phyloP scores from a whole-genome alignment of 2,888 invertebrate species.

The Ichneumoninae sp. region DNA sequence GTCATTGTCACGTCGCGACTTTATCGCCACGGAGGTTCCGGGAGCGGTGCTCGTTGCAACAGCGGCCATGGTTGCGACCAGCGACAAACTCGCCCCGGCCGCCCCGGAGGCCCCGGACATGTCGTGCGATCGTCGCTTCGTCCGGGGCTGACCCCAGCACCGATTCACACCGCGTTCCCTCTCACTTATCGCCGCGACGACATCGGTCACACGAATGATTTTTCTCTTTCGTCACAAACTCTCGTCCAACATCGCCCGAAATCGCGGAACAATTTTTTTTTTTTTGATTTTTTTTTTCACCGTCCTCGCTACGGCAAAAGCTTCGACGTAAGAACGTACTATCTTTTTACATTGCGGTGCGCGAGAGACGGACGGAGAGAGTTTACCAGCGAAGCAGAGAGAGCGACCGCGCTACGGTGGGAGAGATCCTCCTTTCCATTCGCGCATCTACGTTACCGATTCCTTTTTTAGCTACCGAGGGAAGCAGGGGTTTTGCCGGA shows the following conservation, averaged over 20 bases:
- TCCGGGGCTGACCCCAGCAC: constrained; percentile 26
- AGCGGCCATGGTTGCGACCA: constrained; percentile 65
- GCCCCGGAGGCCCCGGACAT: constrained; percentile 54
- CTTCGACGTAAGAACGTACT: constrained; percentile 40
- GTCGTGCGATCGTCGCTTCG: constrained; percentile 32
- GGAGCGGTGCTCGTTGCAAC: constrained; percentile 86
- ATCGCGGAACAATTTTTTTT: not conserved
- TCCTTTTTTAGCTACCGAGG: not conserved
- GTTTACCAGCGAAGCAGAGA: not conserved
- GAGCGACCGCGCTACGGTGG: not conserved
- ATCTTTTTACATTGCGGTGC: constrained; percentile 9
- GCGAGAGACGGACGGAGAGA: not conserved
- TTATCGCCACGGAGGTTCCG: constrained; percentile 24
- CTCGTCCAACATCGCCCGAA: not conserved
- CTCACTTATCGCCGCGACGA: constrained; percentile 6
- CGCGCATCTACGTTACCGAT: not conserved
- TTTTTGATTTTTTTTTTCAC: not conserved
- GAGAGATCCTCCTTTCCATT: not conserved
- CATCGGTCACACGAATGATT: not conserved
- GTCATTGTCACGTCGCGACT: constrained; percentile 51
- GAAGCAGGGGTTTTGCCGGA: not conserved
- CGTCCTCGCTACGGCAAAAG: not conserved
- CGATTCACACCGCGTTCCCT: constrained; percentile 14
- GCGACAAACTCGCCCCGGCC: constrained; percentile 71
- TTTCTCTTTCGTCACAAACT: constrained; percentile 3